These are phyloP conservation scores for Zoanthus solanderi DNA, from an alignment of 92 coral and sea anemone genomes.

Conservation along the genomic window DNA sequence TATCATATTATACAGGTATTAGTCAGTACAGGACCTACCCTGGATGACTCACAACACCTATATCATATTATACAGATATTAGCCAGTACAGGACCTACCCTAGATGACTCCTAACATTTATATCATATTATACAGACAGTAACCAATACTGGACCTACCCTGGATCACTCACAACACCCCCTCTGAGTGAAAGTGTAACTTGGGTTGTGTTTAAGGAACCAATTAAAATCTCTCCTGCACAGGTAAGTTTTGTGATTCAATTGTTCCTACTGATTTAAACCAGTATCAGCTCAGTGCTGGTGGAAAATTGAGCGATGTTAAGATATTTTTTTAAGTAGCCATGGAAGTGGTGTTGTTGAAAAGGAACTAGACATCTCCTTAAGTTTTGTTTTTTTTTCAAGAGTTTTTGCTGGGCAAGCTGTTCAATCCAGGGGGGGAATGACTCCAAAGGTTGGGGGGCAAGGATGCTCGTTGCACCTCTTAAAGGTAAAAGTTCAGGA, in stretches of 20 bases:
- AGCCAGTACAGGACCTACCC: constrained; percentile 62
- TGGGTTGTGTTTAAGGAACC: constrained; percentile 67
- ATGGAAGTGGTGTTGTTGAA: too few species aligned
- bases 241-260: constrained; percentile 17
- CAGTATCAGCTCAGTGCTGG: too few species aligned
- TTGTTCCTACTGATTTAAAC: too few species aligned
- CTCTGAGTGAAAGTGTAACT: constrained; percentile 65
- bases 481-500: too few species aligned
- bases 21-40: constrained; percentile 63
- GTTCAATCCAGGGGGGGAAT: too few species aligned
- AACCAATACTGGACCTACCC: constrained; percentile 27
- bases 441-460: too few species aligned
- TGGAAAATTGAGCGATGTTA: too few species aligned
- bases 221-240: constrained; percentile 49
- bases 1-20: neutral
- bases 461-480: too few species aligned
- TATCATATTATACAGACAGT: constrained; percentile 1
- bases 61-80: constrained; percentile 4
- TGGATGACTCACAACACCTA: constrained; percentile 17
- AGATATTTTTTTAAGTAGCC: too few species aligned
- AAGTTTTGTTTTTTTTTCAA: too few species aligned
- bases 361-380: too few species aligned
- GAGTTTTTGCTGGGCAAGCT: too few species aligned
- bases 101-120: constrained; percentile 2
- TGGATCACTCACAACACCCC: constrained; percentile 57